Base-by-base conservation (phyloP, 2,113 vertebrate genomes). In the Oxygymnocypris stewartii region DNA sequence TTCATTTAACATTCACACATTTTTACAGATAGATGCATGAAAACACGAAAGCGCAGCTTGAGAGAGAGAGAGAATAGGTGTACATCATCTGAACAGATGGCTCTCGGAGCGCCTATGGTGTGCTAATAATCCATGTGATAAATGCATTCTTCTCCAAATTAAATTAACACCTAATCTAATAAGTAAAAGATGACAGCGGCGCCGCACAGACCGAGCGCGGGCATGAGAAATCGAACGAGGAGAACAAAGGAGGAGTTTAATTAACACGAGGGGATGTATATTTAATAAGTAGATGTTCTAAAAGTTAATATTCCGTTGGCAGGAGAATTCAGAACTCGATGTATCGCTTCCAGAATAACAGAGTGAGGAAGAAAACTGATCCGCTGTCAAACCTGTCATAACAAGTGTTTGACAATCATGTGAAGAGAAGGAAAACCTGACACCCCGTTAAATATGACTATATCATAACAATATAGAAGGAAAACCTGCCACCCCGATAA, bases 161-260 rank as follows among this genome's bases (percentile, higher is more conserved):
- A 88, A 88, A 88, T 89, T 82, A 90, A 65, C 82, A 88, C 73
- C 80, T 88, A 87, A 88, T 90, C 89, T 87, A 87, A 76, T 69
- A 59, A 88, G 65, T 86, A 86, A 37, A 76, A 78, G 79, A 81
- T n/a, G 49, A 59, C 85, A 54, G 54, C 78, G 28, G 49, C 4
- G 5, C n/a, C 49, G 13, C 65, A 69, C 75, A 71, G 61, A 49
- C 4, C 71, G 61, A 79, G 77, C 10, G 76, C 40, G 47, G 18
- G 47, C 49, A 61, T 51, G 76, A 69, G 59, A 79, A 25, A 80
- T 25, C 11, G 18, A 35, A 85, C 9, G 16, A 69, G 12, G 40
- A 67, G 87, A 84, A 84, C 74, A 86, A 82, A 77, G 75, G 81
- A 59, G 16, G 54, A 84, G 57, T 79, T 85, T 85, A 82, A 85